phyloP scores from a whole-genome alignment of 2,113 vertebrate genomes.

The Martes martes region DNA sequence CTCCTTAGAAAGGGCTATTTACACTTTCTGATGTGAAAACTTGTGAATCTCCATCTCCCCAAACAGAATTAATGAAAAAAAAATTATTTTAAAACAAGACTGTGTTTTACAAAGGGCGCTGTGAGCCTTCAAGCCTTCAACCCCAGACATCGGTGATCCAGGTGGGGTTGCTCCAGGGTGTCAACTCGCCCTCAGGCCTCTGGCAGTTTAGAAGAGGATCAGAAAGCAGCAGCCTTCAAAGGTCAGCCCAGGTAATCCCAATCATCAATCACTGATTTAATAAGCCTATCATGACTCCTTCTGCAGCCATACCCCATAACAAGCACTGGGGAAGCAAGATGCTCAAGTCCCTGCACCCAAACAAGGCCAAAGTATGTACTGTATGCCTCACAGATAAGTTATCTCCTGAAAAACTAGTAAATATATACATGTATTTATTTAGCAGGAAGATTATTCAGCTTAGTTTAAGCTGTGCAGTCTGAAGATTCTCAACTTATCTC shows the following conservation, averaged over 20 bases:
- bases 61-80: conserved; percentile 44
- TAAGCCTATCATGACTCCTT: neutral
- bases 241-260: neutral
- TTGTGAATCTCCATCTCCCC: conserved; percentile 57
- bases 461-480: neutral
- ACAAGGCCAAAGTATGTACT: neutral
- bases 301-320: neutral
- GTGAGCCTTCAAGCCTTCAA: neutral
- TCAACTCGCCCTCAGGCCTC: neutral
- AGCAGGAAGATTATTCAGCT: neutral
- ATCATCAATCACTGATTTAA: neutral
- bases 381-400: neutral
- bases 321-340: neutral
- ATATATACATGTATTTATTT: neutral
- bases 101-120: conserved; percentile 36
- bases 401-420: neutral
- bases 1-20: conserved; percentile 71
- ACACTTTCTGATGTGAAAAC: conserved; percentile 67
- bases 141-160: neutral
- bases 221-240: neutral
- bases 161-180: neutral
- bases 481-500: neutral
- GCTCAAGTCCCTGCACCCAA: neutral
- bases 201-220: neutral
- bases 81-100: conserved; percentile 69